Evolutionary conservation across 2,888 invertebrate species (phyloP).

Genomic region (Podabrus alpinus): DNA sequence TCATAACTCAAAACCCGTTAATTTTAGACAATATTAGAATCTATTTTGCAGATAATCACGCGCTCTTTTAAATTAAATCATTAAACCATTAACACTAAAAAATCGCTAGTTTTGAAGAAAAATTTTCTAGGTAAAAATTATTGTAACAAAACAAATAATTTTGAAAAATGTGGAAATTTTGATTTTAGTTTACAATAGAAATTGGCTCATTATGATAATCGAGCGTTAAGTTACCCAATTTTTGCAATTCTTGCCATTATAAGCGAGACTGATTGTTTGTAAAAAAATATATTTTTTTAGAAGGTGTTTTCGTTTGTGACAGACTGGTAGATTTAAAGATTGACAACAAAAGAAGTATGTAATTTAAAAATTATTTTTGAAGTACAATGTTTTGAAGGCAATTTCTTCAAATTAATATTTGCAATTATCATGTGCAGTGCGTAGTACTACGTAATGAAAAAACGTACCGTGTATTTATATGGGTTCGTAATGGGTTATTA

Average conservation of each 20-base stretch:
- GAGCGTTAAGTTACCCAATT: neutral
- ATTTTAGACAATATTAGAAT: too few species aligned
- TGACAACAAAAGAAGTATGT: neutral
- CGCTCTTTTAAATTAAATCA: too few species aligned
- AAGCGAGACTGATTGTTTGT: neutral
- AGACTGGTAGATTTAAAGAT: neutral
- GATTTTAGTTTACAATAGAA: neutral
- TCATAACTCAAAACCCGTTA: too few species aligned
- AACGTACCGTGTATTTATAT: neutral
- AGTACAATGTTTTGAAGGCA: neutral
- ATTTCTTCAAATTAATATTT: neutral
- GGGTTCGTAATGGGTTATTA: conserved; percentile 13
- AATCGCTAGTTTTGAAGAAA: too few species aligned
- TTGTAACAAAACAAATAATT: too few species aligned
- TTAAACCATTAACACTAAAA: too few species aligned
- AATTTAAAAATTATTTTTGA: neutral
- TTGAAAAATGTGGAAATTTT: neutral
- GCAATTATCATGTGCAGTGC: conserved; percentile 14
- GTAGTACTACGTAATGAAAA: neutral
- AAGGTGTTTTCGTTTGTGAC: neutral
- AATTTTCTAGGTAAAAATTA: too few species aligned
- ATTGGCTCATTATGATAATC: neutral
- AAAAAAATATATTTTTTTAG: neutral
- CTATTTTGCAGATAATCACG: too few species aligned
- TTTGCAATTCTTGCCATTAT: neutral